phyloP scores from a whole-genome alignment of 2,797 vertebrate genomes.

The Perodicticus potto region DNA sequence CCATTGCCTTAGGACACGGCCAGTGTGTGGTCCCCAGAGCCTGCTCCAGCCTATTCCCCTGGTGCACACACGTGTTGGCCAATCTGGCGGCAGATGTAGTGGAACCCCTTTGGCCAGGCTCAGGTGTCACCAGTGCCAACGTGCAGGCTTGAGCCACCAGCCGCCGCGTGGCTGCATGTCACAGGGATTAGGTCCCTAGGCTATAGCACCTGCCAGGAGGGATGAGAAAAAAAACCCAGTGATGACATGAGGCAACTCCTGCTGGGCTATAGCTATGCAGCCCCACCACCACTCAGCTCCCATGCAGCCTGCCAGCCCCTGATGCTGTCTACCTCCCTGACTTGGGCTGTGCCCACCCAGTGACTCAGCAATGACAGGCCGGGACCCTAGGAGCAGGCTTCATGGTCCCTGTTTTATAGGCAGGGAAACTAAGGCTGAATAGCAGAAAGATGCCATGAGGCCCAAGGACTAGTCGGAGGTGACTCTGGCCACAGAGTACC shows the following conservation, averaged over 20 bases:
- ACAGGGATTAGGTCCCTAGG: accelerated
- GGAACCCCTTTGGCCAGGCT: not conserved
- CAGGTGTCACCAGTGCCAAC: not conserved
- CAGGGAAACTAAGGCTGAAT: not conserved
- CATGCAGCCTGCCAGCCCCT: not conserved
- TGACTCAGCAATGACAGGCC: not conserved
- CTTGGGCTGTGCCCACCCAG: not conserved
- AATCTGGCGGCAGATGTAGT: not conserved
- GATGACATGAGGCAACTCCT: not conserved
- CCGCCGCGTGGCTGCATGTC: not conserved
- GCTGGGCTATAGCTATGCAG: not conserved
- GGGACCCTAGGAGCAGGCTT: not conserved
- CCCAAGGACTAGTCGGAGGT: not conserved
- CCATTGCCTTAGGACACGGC: not conserved
- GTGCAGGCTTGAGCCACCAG: not conserved
- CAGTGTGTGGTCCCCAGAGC: not conserved
- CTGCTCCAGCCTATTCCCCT: accelerated
- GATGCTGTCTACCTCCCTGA: accelerated
- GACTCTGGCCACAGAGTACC: not conserved
- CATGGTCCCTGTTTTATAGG: not conserved
- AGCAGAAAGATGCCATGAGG: not conserved
- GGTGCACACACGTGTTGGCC: not conserved
- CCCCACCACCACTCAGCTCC: not conserved
- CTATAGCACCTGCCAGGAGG: not conserved
- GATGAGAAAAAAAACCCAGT: not conserved